Base-by-base conservation (phyloP, 1,140 invertebrate species). In the Zaprionus taronus region DNA sequence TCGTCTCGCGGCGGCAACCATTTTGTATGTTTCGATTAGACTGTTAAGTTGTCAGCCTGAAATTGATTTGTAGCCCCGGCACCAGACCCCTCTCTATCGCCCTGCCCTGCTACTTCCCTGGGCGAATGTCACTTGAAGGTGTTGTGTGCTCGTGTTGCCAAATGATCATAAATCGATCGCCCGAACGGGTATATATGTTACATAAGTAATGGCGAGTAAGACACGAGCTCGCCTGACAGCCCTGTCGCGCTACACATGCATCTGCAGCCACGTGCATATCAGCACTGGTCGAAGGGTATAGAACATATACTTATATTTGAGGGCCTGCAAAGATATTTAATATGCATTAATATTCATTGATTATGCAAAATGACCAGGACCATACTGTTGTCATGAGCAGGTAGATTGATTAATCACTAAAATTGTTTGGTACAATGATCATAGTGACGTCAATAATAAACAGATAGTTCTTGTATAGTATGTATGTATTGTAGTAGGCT, bases 21-120 rank as follows among this genome's bases (percentile, higher is more conserved):
- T 90, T 90, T 91, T 91, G 83, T 87, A 87, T 81, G 77, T 72
- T 91, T 84, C 83, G 87, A 91, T 91, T 91, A 91, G 89, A 91
- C 87, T 91, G 87, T 91, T 91, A 91, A 91, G 87, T 91, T 91
- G 87, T 91, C 87, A 91, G 83, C 66, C 69, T 89, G 79, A 77
- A 91, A 91, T 91, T 91, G 87, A 91, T 91, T 91, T 91, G 87
- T 91, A 77, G 87, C 84, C 85, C 58, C 22, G 20, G 47, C 41
- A 20, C 38, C 66, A 31, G 31, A 28, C 56, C 31, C 20, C 22
- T 51, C 53, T 15, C 12, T 31, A 9, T 44, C 41, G 12, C 28
- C 34, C 51, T 2, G 20, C 5, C 5, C 17, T 14, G 4, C 12
- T 36, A 2, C 34, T 36, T 17, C 26, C 53, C 70, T 17, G 71